These are phyloP conservation scores for Uloborus plumipes DNA, from an alignment of 2,888 invertebrate genomes.

Conservation along the genomic window DNA sequence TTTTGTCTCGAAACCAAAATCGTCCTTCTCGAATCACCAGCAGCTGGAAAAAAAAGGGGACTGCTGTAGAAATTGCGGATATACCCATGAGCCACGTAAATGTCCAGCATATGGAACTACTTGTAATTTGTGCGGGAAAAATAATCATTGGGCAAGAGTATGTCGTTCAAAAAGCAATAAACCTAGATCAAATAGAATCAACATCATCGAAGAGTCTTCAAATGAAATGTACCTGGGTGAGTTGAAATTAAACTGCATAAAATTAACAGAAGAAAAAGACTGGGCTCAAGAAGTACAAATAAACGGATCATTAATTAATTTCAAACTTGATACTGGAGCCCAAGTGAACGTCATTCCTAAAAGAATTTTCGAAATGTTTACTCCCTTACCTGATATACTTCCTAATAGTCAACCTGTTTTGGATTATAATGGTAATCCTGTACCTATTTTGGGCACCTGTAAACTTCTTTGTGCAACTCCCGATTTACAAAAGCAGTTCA, in stretches of 20 bases:
- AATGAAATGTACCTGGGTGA: not conserved
- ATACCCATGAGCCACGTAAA: not conserved
- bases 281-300: not conserved
- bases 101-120: slow-evolving; percentile 26
- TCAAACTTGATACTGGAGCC: slow-evolving; percentile 20
- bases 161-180: not conserved
- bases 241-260: not conserved
- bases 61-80: not conserved
- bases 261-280: not conserved
- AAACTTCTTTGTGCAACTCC: not conserved
- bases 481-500: not conserved
- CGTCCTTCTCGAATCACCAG: not conserved
- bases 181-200: not conserved
- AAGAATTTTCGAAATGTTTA: not conserved
- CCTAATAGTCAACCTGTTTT: not conserved
- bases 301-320: not conserved
- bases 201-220: not conserved
- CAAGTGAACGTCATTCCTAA: slow-evolving; percentile 15
- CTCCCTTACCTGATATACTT: not conserved
- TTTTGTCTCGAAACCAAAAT: not conserved
- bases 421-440: not conserved
- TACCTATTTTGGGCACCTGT: slow-evolving; percentile 3
- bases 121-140: not conserved
- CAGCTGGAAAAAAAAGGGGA: not conserved
- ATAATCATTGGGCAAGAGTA: not conserved